Evolutionary conservation across 2,888 invertebrate genomes (phyloP).

Genomic region (Cepaea hortensis): DNA sequence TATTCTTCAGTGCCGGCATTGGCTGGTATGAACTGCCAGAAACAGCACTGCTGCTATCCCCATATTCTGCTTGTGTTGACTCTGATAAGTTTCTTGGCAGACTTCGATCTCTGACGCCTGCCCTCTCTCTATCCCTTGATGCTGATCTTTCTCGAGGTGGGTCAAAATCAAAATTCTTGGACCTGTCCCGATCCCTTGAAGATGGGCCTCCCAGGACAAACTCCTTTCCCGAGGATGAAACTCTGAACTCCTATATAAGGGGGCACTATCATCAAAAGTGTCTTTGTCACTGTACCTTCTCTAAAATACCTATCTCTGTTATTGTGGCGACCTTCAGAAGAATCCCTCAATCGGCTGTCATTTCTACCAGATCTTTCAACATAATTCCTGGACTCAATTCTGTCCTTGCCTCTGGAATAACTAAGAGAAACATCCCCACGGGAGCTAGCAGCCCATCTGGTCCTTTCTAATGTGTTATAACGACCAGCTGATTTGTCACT

Average conservation of each 20-base stretch:
- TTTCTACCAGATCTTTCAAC: neutral
- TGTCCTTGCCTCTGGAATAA: slow-evolving; percentile 39
- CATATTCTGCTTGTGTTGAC: slow-evolving; percentile 20
- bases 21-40: neutral
- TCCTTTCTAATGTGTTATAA: slow-evolving; percentile 30
- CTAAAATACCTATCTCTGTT: slow-evolving; percentile 27
- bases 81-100: slow-evolving; percentile 46
- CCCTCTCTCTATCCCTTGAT: slow-evolving; percentile 16
- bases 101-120: slow-evolving; percentile 39
- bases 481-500: neutral
- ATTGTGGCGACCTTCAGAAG: slow-evolving; percentile 11
- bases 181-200: slow-evolving; percentile 39
- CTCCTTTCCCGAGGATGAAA: slow-evolving; percentile 14
- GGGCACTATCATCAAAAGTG: neutral
- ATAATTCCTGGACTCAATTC: slow-evolving; percentile 26
- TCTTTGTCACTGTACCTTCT: slow-evolving; percentile 21
- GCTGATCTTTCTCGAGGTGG: slow-evolving; percentile 41
- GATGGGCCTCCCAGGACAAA: slow-evolving; percentile 30
- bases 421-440: slow-evolving; percentile 27
- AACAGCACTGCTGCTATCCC: slow-evolving; percentile 22
- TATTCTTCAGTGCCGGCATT: neutral
- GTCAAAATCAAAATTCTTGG: slow-evolving; percentile 48
- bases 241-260: slow-evolving; percentile 15
- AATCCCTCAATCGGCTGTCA: slow-evolving; percentile 1
- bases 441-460: slow-evolving; percentile 27